Percentiles rank a stretch among this genome's conserved stretches.
These are phyloP conservation scores for Styela clava DNA, from an alignment of 23 tunicate genomes.

Conservation along the genomic window DNA sequence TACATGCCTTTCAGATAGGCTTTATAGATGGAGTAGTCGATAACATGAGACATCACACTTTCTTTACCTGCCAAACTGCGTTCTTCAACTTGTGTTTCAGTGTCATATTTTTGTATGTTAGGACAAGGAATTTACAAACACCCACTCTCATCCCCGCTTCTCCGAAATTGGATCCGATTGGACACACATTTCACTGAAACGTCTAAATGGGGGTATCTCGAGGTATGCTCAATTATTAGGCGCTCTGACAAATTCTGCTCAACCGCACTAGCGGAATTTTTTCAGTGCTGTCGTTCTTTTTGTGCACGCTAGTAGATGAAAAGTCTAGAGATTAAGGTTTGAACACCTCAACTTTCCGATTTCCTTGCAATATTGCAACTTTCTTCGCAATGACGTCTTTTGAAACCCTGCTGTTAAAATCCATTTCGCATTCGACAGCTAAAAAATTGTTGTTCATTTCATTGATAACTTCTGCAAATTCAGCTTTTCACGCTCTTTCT, in stretches of 20 bases:
- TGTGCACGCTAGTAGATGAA: not conserved
- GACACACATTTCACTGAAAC: not conserved
- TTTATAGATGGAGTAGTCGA: not conserved
- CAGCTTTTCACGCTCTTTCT: not conserved
- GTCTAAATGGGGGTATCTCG: not conserved
- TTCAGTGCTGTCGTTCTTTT: not conserved
- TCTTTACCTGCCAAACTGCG: not conserved
- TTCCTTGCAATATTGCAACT: not conserved
- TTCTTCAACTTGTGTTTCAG: not conserved
- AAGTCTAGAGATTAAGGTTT: not conserved
- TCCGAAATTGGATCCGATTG: not conserved
- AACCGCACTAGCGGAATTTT: not conserved
- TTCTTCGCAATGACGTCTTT: not conserved
- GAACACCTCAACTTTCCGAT: not conserved
- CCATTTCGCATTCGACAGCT: not conserved
- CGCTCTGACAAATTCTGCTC: not conserved
- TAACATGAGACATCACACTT: not conserved
- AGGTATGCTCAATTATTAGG: not conserved
- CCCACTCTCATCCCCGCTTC: not conserved
- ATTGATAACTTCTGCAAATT: not conserved
- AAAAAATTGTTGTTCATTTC: not conserved
- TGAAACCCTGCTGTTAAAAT: not conserved
- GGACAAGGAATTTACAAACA: not conserved
- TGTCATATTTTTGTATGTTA: not conserved
- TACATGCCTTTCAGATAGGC: not conserved